Evolutionary conservation across 2,888 invertebrate species (phyloP).

Genomic region (Lamproptera curius): DNA sequence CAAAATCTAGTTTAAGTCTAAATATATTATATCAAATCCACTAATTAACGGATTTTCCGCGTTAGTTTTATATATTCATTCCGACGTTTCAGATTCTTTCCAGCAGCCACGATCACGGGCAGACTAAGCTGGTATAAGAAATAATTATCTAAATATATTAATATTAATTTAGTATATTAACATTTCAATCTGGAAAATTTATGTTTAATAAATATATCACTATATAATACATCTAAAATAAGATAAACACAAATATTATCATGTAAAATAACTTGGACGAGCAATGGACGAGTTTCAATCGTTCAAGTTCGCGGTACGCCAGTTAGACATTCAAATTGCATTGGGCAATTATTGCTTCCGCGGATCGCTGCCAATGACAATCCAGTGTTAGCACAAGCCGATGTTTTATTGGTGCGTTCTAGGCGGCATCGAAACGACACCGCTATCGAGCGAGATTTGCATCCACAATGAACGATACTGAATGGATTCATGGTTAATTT

Average conservation of each 20-base stretch:
- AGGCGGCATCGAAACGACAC: conserved; percentile 8
- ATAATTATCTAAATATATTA: no score
- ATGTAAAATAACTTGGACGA: not conserved
- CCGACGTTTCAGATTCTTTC: no score
- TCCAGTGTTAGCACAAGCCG: conserved; percentile 9
- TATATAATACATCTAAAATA: no score
- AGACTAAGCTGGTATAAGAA: no score
- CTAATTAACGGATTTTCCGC: no score
- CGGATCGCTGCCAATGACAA: conserved; percentile 17
- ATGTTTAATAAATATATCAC: no score
- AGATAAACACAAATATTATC: not conserved
- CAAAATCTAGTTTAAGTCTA: no score
- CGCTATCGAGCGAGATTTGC: conserved; percentile 4
- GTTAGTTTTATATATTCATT: no score
- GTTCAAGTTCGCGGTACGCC: not conserved
- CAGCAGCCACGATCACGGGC: no score
- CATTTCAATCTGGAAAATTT: no score
- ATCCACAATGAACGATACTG: conserved; percentile 11
- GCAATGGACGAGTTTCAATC: conserved; percentile 7
- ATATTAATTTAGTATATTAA: no score
- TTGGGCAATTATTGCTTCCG: conserved; percentile 17
- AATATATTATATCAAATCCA: no score
- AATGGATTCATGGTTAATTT: not conserved
- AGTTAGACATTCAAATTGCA: conserved; percentile 6
- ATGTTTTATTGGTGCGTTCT: conserved; percentile 20